Percentiles rank a stretch among this genome's conserved stretches.
Evolutionary conservation across 2,113 vertebrate species (phyloP).

Genomic region (Gobio gobio): DNA sequence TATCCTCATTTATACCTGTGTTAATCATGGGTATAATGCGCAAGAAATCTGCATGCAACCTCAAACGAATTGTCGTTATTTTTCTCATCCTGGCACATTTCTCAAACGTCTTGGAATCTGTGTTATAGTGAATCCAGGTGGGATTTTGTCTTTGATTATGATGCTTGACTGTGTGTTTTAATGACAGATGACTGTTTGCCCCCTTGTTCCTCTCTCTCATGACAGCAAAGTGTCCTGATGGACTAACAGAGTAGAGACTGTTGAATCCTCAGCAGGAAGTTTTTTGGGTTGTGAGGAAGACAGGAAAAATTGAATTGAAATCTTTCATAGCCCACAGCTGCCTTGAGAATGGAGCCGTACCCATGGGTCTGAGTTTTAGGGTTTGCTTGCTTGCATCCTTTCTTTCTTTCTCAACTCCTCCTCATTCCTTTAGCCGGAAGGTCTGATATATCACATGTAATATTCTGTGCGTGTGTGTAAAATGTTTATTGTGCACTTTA

Average conservation of each 20-base stretch:
- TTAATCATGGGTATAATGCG: constrained; percentile 45
- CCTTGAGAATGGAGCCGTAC: constrained; percentile 72
- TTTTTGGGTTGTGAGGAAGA: neutral
- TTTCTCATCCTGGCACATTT: neutral
- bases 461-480: neutral
- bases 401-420: constrained; percentile 64
- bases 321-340: neutral
- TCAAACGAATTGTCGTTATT: neutral
- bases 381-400: constrained; percentile 72
- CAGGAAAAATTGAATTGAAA: neutral
- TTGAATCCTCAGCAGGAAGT: constrained; percentile 66
- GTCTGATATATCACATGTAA: neutral
- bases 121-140: neutral
- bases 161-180: neutral
- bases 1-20: constrained; percentile 7
- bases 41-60: neutral
- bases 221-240: neutral
- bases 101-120: neutral
- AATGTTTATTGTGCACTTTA: neutral
- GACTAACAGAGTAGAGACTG: constrained; percentile 54
- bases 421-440: constrained; percentile 18
- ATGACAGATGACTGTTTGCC: neutral
- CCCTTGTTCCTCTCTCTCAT: neutral
- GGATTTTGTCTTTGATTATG: neutral
- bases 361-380: constrained; percentile 68